phyloP scores from a whole-genome alignment of 1,140 invertebrate genomes.

The Drosophila yakuba region DNA sequence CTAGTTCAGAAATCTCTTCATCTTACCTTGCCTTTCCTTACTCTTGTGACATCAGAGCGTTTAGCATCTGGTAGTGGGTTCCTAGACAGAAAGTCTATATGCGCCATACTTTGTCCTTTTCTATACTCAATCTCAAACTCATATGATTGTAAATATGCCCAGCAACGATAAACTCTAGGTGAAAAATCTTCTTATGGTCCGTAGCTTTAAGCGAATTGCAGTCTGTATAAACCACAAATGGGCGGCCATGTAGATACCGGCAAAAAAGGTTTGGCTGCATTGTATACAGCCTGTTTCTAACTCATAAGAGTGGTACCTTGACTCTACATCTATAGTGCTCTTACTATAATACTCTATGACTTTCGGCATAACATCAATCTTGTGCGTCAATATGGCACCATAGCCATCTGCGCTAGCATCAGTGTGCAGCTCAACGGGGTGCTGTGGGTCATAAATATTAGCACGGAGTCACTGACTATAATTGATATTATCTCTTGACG shows the following conservation, averaged over 20 bases:
- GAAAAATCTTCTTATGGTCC: not conserved
- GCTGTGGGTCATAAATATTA: not conserved
- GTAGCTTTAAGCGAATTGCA: conserved; percentile 4
- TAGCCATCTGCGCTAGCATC: not conserved
- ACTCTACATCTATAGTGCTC: not conserved
- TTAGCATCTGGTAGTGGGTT: too few relatives aligned
- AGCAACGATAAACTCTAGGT: not conserved
- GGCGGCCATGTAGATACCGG: not conserved
- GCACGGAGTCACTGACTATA: not conserved
- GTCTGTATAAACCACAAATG: not conserved
- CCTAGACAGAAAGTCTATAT: too few relatives aligned
- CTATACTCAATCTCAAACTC: too few relatives aligned
- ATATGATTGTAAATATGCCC: not conserved
- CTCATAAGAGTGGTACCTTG: not conserved
- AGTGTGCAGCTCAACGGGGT: not conserved
- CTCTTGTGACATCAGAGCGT: too few relatives aligned
- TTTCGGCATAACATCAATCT: not conserved
- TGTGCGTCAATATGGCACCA: not conserved
- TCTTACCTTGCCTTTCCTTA: too few relatives aligned
- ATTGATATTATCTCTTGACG: not conserved
- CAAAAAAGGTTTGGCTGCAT: not conserved
- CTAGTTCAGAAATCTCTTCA: too few relatives aligned
- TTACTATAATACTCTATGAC: conserved; percentile 3
- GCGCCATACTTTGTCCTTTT: too few relatives aligned
- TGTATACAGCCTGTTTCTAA: conserved; percentile 1